A percentile compares a stretch with the other conserved stretches of the same genome.
Conservation (phyloP, 2,888 invertebrate species). For the Ametastegia equiseti region DNA sequence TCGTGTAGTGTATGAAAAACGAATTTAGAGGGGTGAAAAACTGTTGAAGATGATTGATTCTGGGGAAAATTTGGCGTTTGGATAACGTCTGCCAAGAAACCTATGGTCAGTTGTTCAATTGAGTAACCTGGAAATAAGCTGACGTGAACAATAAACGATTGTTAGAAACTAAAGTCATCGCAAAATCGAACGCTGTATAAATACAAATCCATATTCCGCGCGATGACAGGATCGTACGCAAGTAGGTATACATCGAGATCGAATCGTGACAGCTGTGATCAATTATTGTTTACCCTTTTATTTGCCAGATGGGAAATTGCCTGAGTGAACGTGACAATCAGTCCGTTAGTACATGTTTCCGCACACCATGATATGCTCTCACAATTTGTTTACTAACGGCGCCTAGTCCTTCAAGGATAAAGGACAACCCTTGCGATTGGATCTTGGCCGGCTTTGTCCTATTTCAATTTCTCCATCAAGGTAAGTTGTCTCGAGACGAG, state of each 20-base stretch:
- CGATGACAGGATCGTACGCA: neutral
- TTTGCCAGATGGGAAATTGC: neutral
- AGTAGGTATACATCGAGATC: neutral
- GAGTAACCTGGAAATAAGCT: neutral
- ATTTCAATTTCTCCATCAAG: neutral
- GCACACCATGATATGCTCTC: neutral
- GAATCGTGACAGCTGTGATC: neutral
- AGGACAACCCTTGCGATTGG: neutral
- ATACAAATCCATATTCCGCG: neutral
- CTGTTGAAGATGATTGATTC: neutral
- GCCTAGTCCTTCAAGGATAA: conserved; percentile 4
- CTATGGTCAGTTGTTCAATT: neutral
- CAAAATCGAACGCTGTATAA: neutral
- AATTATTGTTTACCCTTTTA: conserved; percentile 26
- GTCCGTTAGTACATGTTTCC: neutral
- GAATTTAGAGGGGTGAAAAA: neutral
- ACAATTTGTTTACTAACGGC: conserved; percentile 1
- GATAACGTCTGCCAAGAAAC: neutral
- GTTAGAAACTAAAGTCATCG: neutral
- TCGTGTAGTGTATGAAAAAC: neutral
- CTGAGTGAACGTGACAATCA: conserved; percentile 28
- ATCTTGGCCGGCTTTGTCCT: conserved; percentile 1
- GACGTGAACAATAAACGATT: neutral
- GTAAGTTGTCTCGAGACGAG: neutral
- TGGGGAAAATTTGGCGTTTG: neutral